These are phyloP conservation scores for Anoplolepis gracilipes DNA, from an alignment of 1,140 invertebrate genomes.

Conservation along the genomic window DNA sequence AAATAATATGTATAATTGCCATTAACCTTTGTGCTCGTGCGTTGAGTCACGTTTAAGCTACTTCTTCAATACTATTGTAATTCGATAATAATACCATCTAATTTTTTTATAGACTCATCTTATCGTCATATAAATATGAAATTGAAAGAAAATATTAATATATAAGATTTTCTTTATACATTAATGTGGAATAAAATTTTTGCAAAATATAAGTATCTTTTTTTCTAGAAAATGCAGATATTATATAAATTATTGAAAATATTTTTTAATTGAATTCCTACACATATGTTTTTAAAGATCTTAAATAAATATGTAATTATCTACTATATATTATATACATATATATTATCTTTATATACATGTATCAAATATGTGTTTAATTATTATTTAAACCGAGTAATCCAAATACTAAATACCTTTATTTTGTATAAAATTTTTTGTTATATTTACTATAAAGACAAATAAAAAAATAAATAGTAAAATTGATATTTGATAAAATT, in stretches of 20 bases:
- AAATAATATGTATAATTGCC: conserved; percentile 5
- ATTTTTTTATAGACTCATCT: background rate
- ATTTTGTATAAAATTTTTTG: background rate
- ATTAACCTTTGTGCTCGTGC: conserved; percentile 10
- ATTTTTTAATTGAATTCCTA: too few species aligned
- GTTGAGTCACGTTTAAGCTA: background rate
- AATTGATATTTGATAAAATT: background rate
- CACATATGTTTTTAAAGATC: too few species aligned
- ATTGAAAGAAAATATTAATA: background rate
- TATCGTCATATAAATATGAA: background rate
- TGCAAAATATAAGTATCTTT: too few species aligned
- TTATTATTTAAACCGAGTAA: background rate
- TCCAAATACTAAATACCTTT: background rate
- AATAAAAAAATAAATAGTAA: background rate
- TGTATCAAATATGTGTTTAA: background rate
- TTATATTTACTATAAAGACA: background rate
- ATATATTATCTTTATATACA: background rate
- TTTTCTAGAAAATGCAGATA: background rate
- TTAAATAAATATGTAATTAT: too few species aligned
- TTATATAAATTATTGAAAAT: background rate
- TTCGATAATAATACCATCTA: background rate
- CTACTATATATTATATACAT: background rate
- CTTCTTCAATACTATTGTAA: too few species aligned
- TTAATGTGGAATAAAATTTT: background rate
- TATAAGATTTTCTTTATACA: background rate